Evolutionary conservation across 2,888 invertebrate species (phyloP).

Genomic region (Neria commutata): DNA sequence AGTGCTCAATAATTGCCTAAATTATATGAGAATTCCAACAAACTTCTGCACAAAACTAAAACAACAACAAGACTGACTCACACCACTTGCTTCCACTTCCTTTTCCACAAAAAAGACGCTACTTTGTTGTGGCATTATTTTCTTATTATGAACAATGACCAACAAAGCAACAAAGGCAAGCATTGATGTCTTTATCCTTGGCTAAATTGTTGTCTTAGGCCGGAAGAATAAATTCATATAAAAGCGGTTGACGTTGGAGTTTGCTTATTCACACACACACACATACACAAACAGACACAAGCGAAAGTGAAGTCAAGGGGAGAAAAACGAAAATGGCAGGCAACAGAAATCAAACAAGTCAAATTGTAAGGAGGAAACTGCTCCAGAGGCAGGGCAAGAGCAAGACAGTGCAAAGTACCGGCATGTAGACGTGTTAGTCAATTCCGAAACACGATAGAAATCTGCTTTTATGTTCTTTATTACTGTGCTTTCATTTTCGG

Average conservation of each 20-base stretch:
- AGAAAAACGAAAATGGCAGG: not conserved
- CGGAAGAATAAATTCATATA: slow-evolving; percentile 8
- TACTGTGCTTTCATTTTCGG: not conserved
- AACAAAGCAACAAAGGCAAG: slow-evolving; percentile 39
- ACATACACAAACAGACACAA: not conserved
- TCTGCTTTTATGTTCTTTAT: not conserved
- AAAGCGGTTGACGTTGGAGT: not conserved
- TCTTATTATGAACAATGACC: slow-evolving; percentile 48
- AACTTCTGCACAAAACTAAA: too few relatives aligned
- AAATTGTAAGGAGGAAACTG: not conserved
- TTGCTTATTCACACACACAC: not conserved
- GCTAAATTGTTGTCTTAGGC: slow-evolving; percentile 47
- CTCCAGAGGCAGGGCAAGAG: not conserved
- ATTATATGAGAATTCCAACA: too few relatives aligned
- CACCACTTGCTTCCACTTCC: too few relatives aligned
- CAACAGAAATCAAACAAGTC: not conserved
- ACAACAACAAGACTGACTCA: too few relatives aligned
- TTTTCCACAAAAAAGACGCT: slow-evolving; percentile 35
- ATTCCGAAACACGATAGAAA: slow-evolving; percentile 40
- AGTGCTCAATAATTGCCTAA: too few relatives aligned
- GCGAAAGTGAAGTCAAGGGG: not conserved
- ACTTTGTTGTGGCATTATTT: slow-evolving; percentile 46
- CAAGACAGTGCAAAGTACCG: slow-evolving; percentile 41
- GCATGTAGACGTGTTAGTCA: slow-evolving; percentile 5
- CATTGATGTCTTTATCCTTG: slow-evolving; percentile 46